Conservation (phyloP, 1,140 invertebrate species). For the Drusus annulatus region DNA sequence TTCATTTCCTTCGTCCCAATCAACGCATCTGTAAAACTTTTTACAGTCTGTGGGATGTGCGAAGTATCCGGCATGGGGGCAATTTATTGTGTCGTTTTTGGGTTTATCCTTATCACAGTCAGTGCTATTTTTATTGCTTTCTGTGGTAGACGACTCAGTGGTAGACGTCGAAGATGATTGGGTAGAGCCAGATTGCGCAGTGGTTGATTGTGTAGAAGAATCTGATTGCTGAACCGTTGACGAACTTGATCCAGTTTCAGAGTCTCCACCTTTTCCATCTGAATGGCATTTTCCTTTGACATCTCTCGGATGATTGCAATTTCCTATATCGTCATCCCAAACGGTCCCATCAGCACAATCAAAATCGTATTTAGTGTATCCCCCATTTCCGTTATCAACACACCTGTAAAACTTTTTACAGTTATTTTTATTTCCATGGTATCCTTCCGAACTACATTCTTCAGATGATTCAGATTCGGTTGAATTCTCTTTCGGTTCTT, state of each 20-base stretch:
- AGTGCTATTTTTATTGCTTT: conserved; percentile 57
- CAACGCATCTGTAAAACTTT: conserved; percentile 83
- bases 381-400: conserved; percentile 76
- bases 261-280: conserved; percentile 7
- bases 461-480: conserved; percentile 50
- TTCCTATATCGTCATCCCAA: conserved; percentile 66
- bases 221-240: not conserved
- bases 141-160: conserved; percentile 51
- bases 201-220: conserved; percentile 35
- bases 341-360: conserved; percentile 74
- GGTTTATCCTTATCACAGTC: conserved; percentile 51
- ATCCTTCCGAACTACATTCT: conserved; percentile 72
- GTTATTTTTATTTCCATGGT: conserved; percentile 75
- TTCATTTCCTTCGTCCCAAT: conserved; percentile 72
- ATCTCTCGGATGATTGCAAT: conserved; percentile 65
- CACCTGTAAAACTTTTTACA: conserved; percentile 83
- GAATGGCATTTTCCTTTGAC: conserved; percentile 58
- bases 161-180: conserved; percentile 48
- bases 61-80: conserved; percentile 76
- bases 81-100: conserved; percentile 61
- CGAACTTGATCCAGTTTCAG: conserved; percentile 13
- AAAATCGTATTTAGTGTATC: conserved; percentile 74
- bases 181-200: conserved; percentile 51
- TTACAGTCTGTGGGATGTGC: conserved; percentile 77
- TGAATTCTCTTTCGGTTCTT: conserved; percentile 12